phyloP scores from a whole-genome alignment of 2,797 vertebrate species.

The Xenentodon cancila region DNA sequence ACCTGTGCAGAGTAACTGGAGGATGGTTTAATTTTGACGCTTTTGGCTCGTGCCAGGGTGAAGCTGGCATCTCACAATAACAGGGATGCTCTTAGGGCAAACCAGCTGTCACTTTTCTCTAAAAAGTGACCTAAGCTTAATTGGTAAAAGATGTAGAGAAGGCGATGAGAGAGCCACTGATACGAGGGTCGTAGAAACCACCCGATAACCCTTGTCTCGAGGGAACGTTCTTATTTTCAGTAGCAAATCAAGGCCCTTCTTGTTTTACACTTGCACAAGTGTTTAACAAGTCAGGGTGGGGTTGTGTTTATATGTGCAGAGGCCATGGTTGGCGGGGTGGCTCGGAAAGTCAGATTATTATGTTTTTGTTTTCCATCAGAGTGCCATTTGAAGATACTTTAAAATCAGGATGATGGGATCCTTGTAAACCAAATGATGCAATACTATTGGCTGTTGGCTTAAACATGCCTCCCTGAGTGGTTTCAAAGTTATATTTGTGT shows the following conservation, averaged over 20 bases:
- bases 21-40: neutral
- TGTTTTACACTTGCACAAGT: too few relatives aligned
- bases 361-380: too few relatives aligned
- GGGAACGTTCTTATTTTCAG: too few relatives aligned
- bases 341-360: too few relatives aligned
- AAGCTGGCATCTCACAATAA: slow-evolving; percentile 26
- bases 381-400: too few relatives aligned
- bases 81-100: slow-evolving; percentile 33
- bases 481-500: neutral
- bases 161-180: neutral
- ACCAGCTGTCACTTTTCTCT: slow-evolving; percentile 48
- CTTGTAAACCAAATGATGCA: too few relatives aligned
- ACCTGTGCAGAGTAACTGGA: neutral
- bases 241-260: too few relatives aligned
- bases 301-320: too few relatives aligned
- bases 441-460: neutral
- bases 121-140: slow-evolving; percentile 57
- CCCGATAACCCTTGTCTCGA: neutral
- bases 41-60: slow-evolving; percentile 10
- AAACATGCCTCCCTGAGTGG: slow-evolving; percentile 13
- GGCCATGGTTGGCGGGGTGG: too few relatives aligned
- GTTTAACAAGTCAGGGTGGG: too few relatives aligned
- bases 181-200: slow-evolving; percentile 19
- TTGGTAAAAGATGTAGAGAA: slow-evolving; percentile 46
- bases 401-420: too few relatives aligned